Base-by-base conservation (phyloP, 1,140 invertebrate species). In the Bombus cullumanus region DNA sequence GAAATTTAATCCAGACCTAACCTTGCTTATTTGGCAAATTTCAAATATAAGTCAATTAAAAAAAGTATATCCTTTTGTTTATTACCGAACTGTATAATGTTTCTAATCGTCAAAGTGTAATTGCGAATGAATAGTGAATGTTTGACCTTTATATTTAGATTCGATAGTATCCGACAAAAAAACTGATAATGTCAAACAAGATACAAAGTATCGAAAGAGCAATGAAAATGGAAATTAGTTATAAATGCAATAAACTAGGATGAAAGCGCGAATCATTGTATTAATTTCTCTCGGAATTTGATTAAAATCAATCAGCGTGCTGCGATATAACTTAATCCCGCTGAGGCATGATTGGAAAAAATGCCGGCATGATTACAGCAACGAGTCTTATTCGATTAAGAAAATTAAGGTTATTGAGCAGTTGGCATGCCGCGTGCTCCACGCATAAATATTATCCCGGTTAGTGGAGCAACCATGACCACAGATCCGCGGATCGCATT, bases 341-440 rank as follows among this genome's bases (percentile, higher is more conserved):
- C 3, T 6, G 68, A 4, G 57, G 31, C 37, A 34, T 31, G 57
- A 64, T 81, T 25, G 69, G 12, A 31, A 31, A 77, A 66, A 39
- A 79, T 22, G 37, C 1, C 22, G 13, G 25, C 18, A 8, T 12
- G 74, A 78, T 78, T 57, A 68, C 37, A 22, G 25, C 57, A 34
- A 37, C 59, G 59, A 37, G 59, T 76, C 81, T 83, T 78, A 83
- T 66, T 77, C 73, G 73, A 83, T 83, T 77, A 83, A 77, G 64
- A 43, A 66, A 79, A 84, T 84, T 79, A 83, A 79, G 82, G 83
- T 71, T 84, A 79, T 68, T 31, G 18, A 53, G 28, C 57, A 53
- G 53, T 71, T n/a, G 39, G 57, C 41, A 28, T 34, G 69, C 12
- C 15, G 37, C 34, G 41, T 4, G 31, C 37, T 41, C 68, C 53